Base-by-base conservation (phyloP, 2,888 invertebrate species). In the Metellina segmentata region DNA sequence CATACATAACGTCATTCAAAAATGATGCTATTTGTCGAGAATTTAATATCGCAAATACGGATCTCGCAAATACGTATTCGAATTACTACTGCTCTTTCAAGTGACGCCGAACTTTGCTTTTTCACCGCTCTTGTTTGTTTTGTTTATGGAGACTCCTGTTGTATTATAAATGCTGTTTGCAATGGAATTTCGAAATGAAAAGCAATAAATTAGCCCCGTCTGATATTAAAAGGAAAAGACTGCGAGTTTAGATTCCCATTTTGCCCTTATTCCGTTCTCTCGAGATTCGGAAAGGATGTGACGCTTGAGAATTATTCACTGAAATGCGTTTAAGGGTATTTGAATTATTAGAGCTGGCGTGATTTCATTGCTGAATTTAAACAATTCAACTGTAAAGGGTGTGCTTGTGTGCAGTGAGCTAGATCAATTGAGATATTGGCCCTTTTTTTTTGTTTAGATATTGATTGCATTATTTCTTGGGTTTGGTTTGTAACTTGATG, bases 1-100 rank as follows among this genome's bases (percentile, higher is more conserved):
- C 88, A 88, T 88, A 81, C 69, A 61, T 81, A 81, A 88, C 81
- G 88, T 69, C 88, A 49, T 81, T 81, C 81, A 81, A 72, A 88
- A 88, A 75, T 81, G 81, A 88, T 75, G 88, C 81, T 88, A 81
- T 88, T 88, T 81, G 88, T 88, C 81, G 74, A 81, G 81, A 81
- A 81, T 88, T 88, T 88, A 88, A 88, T 88, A 88, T 88, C 81
- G 61, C 75, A 71, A 81, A 87, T 87, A 52, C 71, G 71, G 19
- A 52, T 72, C 71, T 79, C 79, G n/a, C 53, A 52, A 52, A 79
- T 69, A 74, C 53, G 48, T 81, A 87, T 81, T 71, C 51, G 51
- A 78, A 79, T 86, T 79, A 78, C 69, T 86, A 8, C 52, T 77
- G 77, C 70, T 52, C 51, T 19, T 71, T n/a, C 70, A 11, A n/a